A percentile compares a stretch with the other conserved stretches of the same genome.
These are phyloP conservation scores for Neomorphus geoffroyi DNA, from an alignment of 2,797 vertebrate species.

Conservation along the genomic window DNA sequence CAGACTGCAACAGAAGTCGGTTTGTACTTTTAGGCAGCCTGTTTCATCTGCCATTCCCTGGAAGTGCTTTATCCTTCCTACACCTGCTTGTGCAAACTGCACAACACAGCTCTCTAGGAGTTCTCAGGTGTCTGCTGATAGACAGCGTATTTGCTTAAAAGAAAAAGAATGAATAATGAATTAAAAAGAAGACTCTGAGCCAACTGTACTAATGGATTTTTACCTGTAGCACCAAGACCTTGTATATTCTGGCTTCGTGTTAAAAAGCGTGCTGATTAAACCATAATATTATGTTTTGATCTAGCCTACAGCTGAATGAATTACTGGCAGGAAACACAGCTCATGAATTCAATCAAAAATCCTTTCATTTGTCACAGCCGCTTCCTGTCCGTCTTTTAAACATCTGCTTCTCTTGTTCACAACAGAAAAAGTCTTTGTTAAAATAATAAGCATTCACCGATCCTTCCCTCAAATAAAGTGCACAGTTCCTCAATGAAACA, in stretches of 20 bases:
- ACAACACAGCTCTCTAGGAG: not conserved
- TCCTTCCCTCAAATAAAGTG: conserved; percentile 52
- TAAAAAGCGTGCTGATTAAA: conserved; percentile 69
- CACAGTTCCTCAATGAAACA: conserved; percentile 45
- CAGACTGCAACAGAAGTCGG: not conserved
- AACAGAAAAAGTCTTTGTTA: conserved; percentile 73
- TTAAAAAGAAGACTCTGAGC: conserved; percentile 9
- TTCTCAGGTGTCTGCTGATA: conserved; percentile 47
- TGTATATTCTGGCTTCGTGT: conserved; percentile 52
- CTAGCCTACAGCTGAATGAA: conserved; percentile 75
- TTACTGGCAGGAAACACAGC: conserved; percentile 81
- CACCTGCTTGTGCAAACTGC: conserved; percentile 59
- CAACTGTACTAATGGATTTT: conserved; percentile 24
- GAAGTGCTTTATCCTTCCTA: conserved; percentile 33
- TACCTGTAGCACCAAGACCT: conserved; percentile 50
- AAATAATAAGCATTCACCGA: conserved; percentile 71
- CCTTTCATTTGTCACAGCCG: conserved; percentile 80
- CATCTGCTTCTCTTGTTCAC: conserved; percentile 79
- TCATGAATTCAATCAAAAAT: conserved; percentile 81
- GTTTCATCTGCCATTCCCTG: not conserved
- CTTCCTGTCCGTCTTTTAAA: conserved; percentile 78
- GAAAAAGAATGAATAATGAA: not conserved
- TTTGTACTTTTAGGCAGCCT: not conserved
- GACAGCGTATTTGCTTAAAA: conserved; percentile 21
- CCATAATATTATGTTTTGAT: conserved; percentile 74